Evolutionary conservation across 1,140 invertebrate genomes (phyloP), one percentile per base, ranked within the genome.

Genomic region (Andrena cerasifolii): DNA sequence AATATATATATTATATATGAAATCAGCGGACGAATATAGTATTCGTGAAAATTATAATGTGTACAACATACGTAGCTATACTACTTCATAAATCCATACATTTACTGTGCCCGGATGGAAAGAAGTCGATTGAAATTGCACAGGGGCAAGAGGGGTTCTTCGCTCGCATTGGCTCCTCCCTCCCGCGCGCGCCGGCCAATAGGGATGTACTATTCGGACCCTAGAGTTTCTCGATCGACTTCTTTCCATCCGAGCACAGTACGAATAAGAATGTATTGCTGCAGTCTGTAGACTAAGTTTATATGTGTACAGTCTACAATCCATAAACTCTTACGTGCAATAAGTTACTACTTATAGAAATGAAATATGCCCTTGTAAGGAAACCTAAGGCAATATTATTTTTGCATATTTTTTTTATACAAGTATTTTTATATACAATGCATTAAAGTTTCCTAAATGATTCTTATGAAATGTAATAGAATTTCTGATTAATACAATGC

Each of bases 291-390:
- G 47, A 16, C 43, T 88, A 82, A 86, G 78, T 80, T 79, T 31
- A 59, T 59, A 70, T 18, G 72, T 86, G 76, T 65, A 78, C 80
- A 80, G 78, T 67, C 75, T 86, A 82, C 74, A 76, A 76, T 78
- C 80, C 59, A 80, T 81, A 63, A 68, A 88, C 67, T 79, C 51
- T 86, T 84, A 79, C 82, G 88, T 89, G 88, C 88, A 89, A 89
- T 89, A 89, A 62, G 81, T 83, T 43, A 76, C 71, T 80, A 78
- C 54, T 81, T 79, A 33, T 78, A 67, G 45, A 73, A 40, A 16
- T 33, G 18, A 61, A 54, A 47, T 54, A 66, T 67, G 47, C 70
- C 65, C 59, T 71, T 56, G 49, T 45, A 53, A 73, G 68, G 26
- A 73, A 80, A 70, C 18, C 24, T 12, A 61, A 74, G 10, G 14